Evolutionary conservation across 2,113 vertebrate species (phyloP).

Genomic region (Atherinomorus stipes): DNA sequence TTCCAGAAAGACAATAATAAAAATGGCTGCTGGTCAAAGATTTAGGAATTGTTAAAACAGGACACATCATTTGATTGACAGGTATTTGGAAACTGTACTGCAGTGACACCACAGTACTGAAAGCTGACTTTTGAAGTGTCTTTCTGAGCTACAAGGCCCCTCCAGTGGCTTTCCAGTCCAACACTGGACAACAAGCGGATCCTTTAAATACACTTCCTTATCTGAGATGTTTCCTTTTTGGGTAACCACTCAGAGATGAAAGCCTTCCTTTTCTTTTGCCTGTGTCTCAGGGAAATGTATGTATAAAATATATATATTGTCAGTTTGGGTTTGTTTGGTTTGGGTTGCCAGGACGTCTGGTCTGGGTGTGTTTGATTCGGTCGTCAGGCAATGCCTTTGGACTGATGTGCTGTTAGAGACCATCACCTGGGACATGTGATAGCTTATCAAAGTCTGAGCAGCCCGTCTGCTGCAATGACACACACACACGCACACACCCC

Average conservation of each 20-base stretch:
- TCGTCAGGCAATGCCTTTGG: constrained; percentile 89
- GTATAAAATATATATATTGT: constrained; percentile 53
- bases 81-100: background rate
- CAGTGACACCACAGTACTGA: background rate
- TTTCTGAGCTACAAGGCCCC: constrained; percentile 1
- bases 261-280: constrained; percentile 5
- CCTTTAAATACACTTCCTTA: constrained; percentile 54
- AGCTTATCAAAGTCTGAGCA: constrained; percentile 99
- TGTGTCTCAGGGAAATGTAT: constrained; percentile 58
- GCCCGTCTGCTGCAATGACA: constrained; percentile 86
- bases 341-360: constrained; percentile 75
- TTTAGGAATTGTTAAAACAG: background rate
- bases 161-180: constrained; percentile 14
- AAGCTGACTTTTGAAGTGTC: background rate
- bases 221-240: constrained; percentile 43
- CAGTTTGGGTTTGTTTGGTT: constrained; percentile 73
- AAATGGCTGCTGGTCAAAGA: too few relatives aligned
- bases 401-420: constrained; percentile 91
- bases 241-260: constrained; percentile 42
- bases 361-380: constrained; percentile 80
- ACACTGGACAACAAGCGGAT: constrained; percentile 2
- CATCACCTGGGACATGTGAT: constrained; percentile 99
- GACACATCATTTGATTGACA: constrained; percentile 19
- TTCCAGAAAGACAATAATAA: too few relatives aligned
- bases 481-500: constrained; percentile 27